Percentiles rank a stretch among this genome's conserved stretches.
phyloP scores from a whole-genome alignment of 2,888 invertebrate genomes.

The Alloplasta piceator region DNA sequence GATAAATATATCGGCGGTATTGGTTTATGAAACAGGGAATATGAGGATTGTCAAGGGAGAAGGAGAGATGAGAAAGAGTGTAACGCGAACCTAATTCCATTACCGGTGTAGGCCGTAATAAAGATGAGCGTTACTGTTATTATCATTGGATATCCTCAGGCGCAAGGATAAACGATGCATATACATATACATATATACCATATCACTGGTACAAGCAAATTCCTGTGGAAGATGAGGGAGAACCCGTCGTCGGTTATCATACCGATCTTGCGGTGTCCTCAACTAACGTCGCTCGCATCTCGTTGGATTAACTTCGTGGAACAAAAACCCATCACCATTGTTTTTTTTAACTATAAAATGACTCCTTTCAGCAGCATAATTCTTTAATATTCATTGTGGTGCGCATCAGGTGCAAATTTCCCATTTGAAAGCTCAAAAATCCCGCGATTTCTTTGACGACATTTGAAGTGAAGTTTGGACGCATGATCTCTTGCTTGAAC shows the following conservation, averaged over 20 bases:
- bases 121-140: constrained; percentile 74
- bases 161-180: constrained; percentile 22
- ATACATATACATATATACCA: constrained; percentile 5
- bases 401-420: constrained; percentile 1
- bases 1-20: constrained; percentile 4
- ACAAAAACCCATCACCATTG: too few relatives aligned
- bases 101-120: constrained; percentile 70
- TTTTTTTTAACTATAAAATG: too few relatives aligned
- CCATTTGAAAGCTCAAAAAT: not conserved
- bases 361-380: too few relatives aligned
- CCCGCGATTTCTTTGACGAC: not conserved
- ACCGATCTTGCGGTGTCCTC: constrained; percentile 64
- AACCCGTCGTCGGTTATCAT: constrained; percentile 50
- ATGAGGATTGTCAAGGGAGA: constrained; percentile 8
- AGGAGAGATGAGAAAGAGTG: constrained; percentile 32
- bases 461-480: too few relatives aligned
- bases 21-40: constrained; percentile 5
- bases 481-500: too few relatives aligned
- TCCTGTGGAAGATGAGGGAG: constrained; percentile 33
- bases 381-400: not conserved
- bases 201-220: constrained; percentile 44
- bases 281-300: constrained; percentile 31
- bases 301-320: constrained; percentile 13
- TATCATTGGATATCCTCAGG: constrained; percentile 67
- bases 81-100: constrained; percentile 74